Conservation (phyloP, 2,888 invertebrate species). For the Horisme vitalbata region DNA sequence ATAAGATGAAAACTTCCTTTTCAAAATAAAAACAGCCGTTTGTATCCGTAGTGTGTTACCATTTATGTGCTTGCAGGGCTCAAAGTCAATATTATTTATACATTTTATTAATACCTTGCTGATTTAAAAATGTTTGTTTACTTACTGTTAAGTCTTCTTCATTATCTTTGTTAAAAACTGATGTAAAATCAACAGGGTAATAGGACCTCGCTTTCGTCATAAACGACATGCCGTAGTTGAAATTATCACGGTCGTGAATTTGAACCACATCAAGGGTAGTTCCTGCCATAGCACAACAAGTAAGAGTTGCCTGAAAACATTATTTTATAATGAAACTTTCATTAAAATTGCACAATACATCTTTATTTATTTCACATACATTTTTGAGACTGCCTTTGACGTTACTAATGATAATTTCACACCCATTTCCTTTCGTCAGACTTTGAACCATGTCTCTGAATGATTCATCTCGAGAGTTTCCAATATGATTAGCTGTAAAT, state of each 20-base stretch:
- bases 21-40: too few relatives aligned
- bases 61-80: too few relatives aligned
- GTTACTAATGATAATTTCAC: constrained; percentile 49
- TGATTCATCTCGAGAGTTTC: constrained; percentile 52
- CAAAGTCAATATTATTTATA: too few relatives aligned
- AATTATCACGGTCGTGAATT: constrained; percentile 42
- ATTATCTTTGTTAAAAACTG: constrained; percentile 40
- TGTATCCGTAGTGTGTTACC: too few relatives aligned
- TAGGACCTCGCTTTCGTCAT: constrained; percentile 40
- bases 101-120: too few relatives aligned
- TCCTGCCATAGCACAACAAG: constrained; percentile 13
- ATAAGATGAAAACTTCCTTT: too few relatives aligned
- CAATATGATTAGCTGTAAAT: constrained; percentile 56
- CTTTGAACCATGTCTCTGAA: constrained; percentile 53
- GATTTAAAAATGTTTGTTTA: too few relatives aligned
- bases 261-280: constrained; percentile 45
- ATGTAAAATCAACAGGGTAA: constrained; percentile 42
- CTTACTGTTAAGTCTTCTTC: constrained; percentile 42
- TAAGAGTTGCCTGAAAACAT: constrained; percentile 28
- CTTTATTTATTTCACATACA: constrained; percentile 40
- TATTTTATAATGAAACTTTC: not conserved
- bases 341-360: too few relatives aligned
- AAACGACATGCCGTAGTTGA: constrained; percentile 41
- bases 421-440: constrained; percentile 50
- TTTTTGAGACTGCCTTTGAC: constrained; percentile 47